phyloP scores from a whole-genome alignment of 2,113 vertebrate genomes.

The Odocoileus hemionus region DNA sequence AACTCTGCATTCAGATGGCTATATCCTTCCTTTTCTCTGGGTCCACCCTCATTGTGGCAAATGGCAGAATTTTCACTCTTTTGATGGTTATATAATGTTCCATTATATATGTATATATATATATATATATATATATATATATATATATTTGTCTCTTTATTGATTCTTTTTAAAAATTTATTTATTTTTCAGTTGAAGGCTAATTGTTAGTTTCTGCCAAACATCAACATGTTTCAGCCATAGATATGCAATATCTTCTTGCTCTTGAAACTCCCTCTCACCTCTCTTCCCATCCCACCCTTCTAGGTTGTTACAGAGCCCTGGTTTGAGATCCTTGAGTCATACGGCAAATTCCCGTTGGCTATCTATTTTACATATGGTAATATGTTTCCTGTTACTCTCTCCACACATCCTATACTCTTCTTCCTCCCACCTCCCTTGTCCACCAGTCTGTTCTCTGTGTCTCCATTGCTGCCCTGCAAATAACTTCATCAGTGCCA shows the following conservation, averaged over 20 bases:
- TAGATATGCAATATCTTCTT: neutral
- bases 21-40: neutral
- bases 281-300: neutral
- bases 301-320: neutral
- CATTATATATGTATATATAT: neutral
- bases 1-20: neutral
- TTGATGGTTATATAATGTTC: neutral
- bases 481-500: neutral
- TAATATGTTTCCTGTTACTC: neutral
- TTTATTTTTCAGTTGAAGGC: neutral
- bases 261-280: neutral
- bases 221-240: neutral
- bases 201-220: neutral
- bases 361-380: neutral
- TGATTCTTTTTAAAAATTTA: neutral
- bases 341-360: neutral
- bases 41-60: neutral
- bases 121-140: neutral
- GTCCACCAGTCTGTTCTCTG: neutral
- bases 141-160: neutral
- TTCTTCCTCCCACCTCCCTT: neutral
- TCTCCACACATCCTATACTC: neutral
- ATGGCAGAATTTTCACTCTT: neutral
- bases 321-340: neutral
- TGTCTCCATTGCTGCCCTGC: neutral